phyloP scores from a whole-genome alignment of 2,797 vertebrate genomes.

The Falco naumanni region DNA sequence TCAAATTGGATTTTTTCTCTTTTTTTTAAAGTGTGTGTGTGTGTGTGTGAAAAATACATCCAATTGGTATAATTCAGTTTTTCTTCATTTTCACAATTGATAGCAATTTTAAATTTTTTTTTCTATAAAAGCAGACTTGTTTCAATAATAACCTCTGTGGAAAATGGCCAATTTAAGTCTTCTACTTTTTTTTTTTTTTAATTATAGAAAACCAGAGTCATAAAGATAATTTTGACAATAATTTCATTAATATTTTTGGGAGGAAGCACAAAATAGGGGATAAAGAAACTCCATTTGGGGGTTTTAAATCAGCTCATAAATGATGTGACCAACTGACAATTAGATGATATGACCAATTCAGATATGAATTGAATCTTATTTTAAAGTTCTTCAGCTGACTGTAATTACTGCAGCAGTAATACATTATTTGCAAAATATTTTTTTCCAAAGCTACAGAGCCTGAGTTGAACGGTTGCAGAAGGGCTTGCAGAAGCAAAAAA shows the following conservation, averaged over 20 bases:
- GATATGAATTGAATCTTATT: neutral
- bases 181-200: neutral
- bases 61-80: neutral
- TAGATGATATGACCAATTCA: neutral
- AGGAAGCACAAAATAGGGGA: neutral
- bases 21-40: neutral
- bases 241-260: neutral
- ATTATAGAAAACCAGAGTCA: neutral
- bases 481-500: neutral
- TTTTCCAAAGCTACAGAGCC: neutral
- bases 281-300: neutral
- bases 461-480: neutral
- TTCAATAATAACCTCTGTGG: neutral
- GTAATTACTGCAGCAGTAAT: neutral
- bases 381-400: neutral
- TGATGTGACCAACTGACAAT: neutral
- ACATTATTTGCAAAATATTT: neutral
- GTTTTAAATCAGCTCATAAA: neutral
- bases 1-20: neutral
- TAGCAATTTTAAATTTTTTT: neutral
- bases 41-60: neutral
- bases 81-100: neutral
- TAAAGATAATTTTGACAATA: neutral
- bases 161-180: neutral
- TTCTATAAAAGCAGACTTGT: neutral